Evolutionary conservation across 2,113 vertebrate genomes (phyloP).

Genomic region (Gavia stellata): DNA sequence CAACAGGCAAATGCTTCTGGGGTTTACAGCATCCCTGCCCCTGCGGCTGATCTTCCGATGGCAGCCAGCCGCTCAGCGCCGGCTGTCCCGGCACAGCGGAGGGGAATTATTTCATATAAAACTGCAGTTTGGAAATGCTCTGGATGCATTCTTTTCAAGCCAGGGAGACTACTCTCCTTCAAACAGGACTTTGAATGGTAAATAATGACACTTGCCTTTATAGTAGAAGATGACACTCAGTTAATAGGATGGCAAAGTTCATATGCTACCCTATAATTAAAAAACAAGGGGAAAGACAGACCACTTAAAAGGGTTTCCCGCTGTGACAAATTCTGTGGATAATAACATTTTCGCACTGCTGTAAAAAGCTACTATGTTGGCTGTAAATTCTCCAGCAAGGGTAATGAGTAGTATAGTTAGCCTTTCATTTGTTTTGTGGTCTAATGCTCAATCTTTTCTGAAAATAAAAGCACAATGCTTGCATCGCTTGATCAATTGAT

Average conservation of each 20-base stretch:
- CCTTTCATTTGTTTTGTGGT: neutral
- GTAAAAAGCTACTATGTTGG: neutral
- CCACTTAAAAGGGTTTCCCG: neutral
- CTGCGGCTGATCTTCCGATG: neutral
- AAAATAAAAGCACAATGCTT: neutral
- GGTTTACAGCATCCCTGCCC: neutral
- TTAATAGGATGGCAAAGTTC: constrained; percentile 29
- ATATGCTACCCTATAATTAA: neutral
- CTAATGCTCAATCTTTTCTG: neutral
- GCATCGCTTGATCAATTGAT: neutral
- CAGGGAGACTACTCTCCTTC: neutral
- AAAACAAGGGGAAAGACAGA: constrained; percentile 2
- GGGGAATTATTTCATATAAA: neutral
- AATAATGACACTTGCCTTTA: neutral
- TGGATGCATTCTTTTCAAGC: neutral
- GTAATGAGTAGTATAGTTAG: neutral
- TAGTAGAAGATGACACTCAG: neutral
- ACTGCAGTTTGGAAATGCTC: neutral
- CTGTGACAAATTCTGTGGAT: constrained; percentile 33
- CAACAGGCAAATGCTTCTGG: neutral
- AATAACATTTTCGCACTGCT: neutral
- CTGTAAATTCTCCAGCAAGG: constrained; percentile 12
- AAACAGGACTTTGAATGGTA: neutral
- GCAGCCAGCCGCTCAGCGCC: rapidly evolving
- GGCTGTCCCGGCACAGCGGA: neutral